A percentile compares a stretch with the other conserved stretches of the same genome.
These are phyloP conservation scores for Scaptomyza tumidula DNA, from an alignment of 2,888 invertebrate genomes.

Conservation along the genomic window DNA sequence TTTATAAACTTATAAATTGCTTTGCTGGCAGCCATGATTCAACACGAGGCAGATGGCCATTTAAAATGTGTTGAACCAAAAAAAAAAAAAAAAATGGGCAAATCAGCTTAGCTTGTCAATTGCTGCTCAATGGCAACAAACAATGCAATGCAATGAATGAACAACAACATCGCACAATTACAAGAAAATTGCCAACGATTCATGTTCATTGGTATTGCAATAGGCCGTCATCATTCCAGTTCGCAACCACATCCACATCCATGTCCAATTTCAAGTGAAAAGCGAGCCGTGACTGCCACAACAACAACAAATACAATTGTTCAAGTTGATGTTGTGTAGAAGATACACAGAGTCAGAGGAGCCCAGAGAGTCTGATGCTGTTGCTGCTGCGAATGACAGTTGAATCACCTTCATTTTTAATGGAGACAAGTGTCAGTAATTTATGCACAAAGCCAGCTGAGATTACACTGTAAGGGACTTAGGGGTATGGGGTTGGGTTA, in stretches of 20 bases:
- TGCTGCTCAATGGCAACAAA: conserved; percentile 47
- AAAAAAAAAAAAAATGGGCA: conserved; percentile 20
- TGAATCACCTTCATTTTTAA: conserved; percentile 80
- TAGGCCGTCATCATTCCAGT: conserved; percentile 67
- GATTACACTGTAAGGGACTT: conserved; percentile 15
- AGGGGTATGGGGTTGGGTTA: neutral
- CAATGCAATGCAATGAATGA: conserved; percentile 27
- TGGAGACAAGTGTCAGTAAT: conserved; percentile 81
- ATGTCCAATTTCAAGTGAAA: conserved; percentile 62
- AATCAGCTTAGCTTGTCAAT: conserved; percentile 59
- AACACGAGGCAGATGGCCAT: conserved; percentile 43
- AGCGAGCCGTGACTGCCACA: conserved; percentile 69
- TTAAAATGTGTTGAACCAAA: conserved; percentile 40
- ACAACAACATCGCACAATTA: conserved; percentile 73
- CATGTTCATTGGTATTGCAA: conserved; percentile 72
- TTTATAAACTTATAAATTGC: neutral
- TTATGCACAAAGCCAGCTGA: conserved; percentile 68
- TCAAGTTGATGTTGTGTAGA: conserved; percentile 21
- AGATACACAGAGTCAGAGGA: conserved; percentile 23
- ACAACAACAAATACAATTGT: conserved; percentile 31
- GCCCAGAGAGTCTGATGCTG: conserved; percentile 52
- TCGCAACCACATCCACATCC: conserved; percentile 32
- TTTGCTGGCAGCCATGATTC: conserved; percentile 34
- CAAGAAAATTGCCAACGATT: conserved; percentile 79
- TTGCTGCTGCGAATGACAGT: conserved; percentile 69